These are phyloP conservation scores for Charaxes varanes DNA, from an alignment of 1,140 invertebrate genomes.

Conservation along the genomic window DNA sequence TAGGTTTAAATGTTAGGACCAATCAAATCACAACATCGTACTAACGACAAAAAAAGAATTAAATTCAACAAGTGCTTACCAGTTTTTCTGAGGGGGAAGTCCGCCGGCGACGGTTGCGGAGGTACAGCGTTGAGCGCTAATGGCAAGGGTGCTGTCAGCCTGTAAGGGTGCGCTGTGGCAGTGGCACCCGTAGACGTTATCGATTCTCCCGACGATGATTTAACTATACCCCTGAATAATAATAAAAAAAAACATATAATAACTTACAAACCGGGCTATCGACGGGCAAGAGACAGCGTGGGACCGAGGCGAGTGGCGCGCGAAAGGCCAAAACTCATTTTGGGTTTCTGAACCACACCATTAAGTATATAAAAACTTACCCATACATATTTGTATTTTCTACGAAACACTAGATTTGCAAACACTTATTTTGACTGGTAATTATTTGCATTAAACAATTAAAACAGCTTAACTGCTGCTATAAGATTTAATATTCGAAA, in stretches of 20 bases:
- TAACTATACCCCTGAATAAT: slow-evolving; percentile 74
- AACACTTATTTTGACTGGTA: too few relatives aligned
- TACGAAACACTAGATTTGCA: too few relatives aligned
- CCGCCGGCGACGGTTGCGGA: slow-evolving; percentile 81
- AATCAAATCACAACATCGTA: slow-evolving; percentile 6
- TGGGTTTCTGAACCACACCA: too few relatives aligned
- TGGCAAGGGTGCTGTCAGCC: slow-evolving; percentile 75
- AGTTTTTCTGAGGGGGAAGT: slow-evolving; percentile 96
- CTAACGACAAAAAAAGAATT: background rate
- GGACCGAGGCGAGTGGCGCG: too few relatives aligned
- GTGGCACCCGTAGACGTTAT: slow-evolving; percentile 74
- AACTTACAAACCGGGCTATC: too few relatives aligned
- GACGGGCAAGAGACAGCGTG: too few relatives aligned
- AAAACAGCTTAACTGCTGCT: too few relatives aligned
- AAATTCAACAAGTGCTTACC: slow-evolving; percentile 75
- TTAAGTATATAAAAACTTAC: too few relatives aligned
- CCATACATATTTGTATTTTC: too few relatives aligned
- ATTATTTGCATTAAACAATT: too few relatives aligned
- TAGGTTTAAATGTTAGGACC: slow-evolving; percentile 9
- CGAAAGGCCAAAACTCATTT: too few relatives aligned
- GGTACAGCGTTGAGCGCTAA: slow-evolving; percentile 79
- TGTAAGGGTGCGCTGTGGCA: slow-evolving; percentile 79
- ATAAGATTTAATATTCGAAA: too few relatives aligned
- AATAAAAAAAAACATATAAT: background rate
- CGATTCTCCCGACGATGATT: slow-evolving; percentile 77